A percentile compares a stretch with the other conserved stretches of the same genome.
These are phyloP conservation scores for Microcebus tavaratra DNA, from an alignment of 2,113 vertebrate genomes.

Conservation along the genomic window DNA sequence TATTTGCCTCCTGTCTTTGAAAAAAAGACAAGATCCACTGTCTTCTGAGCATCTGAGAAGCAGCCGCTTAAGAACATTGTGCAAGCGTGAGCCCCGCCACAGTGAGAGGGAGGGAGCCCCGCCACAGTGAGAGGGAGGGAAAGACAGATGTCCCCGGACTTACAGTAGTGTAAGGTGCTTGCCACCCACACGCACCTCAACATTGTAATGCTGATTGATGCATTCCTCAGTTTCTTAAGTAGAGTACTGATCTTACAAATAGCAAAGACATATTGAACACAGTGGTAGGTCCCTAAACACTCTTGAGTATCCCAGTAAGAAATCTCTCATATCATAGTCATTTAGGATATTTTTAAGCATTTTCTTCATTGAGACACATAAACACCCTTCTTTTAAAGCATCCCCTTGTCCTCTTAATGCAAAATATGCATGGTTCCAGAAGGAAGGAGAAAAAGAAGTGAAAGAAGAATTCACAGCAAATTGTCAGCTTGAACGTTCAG, in stretches of 20 bases:
- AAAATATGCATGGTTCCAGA: conserved; percentile 26
- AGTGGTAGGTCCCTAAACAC: not conserved
- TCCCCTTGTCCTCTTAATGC: not conserved
- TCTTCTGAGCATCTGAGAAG: not conserved
- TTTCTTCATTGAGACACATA: conserved; percentile 22
- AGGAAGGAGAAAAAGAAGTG: not conserved
- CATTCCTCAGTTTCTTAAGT: not conserved
- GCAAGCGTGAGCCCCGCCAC: not conserved
- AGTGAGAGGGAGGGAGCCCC: not conserved
- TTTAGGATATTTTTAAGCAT: not conserved
- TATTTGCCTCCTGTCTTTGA: conserved; percentile 30
- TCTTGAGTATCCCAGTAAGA: not conserved
- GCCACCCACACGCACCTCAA: not conserved
- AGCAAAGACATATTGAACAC: not conserved
- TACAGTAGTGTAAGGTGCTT: not conserved
- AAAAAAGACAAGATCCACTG: not conserved
- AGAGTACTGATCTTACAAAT: not conserved
- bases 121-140: not conserved
- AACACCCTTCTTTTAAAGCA: not conserved
- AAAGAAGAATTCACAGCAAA: conserved; percentile 36
- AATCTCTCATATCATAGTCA: not conserved
- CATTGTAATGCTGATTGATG: not conserved
- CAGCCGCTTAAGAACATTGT: not conserved
- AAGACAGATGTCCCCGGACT: not conserved
- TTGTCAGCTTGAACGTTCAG: conserved; percentile 39